Base-by-base conservation (phyloP, 2,888 invertebrate species). In the Congeria kusceri region DNA sequence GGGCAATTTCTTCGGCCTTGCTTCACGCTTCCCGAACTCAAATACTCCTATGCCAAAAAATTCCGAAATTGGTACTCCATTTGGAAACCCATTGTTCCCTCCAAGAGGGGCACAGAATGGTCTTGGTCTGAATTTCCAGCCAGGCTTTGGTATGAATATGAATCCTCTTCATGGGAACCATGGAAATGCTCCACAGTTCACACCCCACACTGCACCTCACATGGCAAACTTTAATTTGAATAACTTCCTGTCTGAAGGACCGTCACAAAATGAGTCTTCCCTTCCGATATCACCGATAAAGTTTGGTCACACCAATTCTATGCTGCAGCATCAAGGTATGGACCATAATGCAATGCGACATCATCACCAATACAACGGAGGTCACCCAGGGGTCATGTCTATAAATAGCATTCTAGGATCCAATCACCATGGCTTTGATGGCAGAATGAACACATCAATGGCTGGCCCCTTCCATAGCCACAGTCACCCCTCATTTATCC, bases 231-330 rank as follows among this genome's bases (percentile, higher is more conserved):
- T 93, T 72, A 92, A 87, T 73, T 83, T 93, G 57, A 89, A 90
- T 64, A 92, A 92, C 79, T 88, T 89, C 44, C 92, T 93, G 84
- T 86, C 92, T 2, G 93, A 93, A 65, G 89, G 90, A 39, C 89
- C 86, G 56, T 87, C 83, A 20, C 83, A 88, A 20, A 89, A 89
- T 39, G 85, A 86, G 65, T 91, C 91, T 23, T 84, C 90, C 4
- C 72, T 93, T 18, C 92, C 91, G 77, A 92, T 92, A 9, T 92
- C 93, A 1, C 93, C 93, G 0, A 93, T 93, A 20, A 93, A 93
- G 80, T 92, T 93, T 77, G 88, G 91, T 15, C 92, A 91, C 68
- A 86, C 90, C 13, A 92, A 92, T 78, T 82, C 89, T 15, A 89
- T 91, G 66, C 77, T 91, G 20, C 89, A 88, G 7, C 88, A 85